Evolutionary conservation across 2,797 vertebrate genomes (phyloP), one percentile per base, ranked within the genome.

Genomic region (Liparis tanakae): DNA sequence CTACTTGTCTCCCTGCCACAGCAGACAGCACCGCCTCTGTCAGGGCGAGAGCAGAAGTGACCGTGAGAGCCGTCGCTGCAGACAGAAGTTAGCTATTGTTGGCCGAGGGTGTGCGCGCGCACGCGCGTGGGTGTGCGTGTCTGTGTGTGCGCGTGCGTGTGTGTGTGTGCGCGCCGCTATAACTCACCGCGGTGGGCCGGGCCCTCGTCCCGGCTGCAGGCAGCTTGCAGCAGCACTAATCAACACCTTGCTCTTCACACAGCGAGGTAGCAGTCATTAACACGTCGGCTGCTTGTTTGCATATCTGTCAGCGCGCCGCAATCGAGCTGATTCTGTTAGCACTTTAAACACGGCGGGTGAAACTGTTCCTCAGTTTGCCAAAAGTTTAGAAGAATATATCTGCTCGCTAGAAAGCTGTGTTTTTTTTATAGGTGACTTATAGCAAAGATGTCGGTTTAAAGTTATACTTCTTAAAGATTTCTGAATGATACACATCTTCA

Each of bases 211-310:
- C 63, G 72, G 87, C 74, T 74, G 50, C 76, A 81, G 85, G 85
- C 84, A 82, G 82, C 83, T 84, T 62, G 81, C 79, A 85, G 65
- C 79, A 60, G 81, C 79, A 77, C 89, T 67, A 92, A 93, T 92
- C 93, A 93, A 92, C 92, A 91, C 92, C 91, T 91, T 79, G 80
- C 88, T 83, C 85, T 91, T 90, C 87, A 72, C 84, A 85, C 88
- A 74, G 81, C 64, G 66, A 80, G 80, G 82, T 87, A 70, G 72
- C 80, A 82, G 79, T 86, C 89, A 91, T 91, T 92, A 92, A 90
- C 91, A 91, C 91, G 14, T 90, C 79, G 77, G 67, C 70, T 66
- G 80, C 84, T 85, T 93, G 88, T 91, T 92, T 91, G 89, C 85
- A 81, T 89, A 80, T 89, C 87, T 88, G 85, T 93, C 90, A 80